phyloP scores from a whole-genome alignment of 2,113 vertebrate genomes.

The Vidua chalybeata region DNA sequence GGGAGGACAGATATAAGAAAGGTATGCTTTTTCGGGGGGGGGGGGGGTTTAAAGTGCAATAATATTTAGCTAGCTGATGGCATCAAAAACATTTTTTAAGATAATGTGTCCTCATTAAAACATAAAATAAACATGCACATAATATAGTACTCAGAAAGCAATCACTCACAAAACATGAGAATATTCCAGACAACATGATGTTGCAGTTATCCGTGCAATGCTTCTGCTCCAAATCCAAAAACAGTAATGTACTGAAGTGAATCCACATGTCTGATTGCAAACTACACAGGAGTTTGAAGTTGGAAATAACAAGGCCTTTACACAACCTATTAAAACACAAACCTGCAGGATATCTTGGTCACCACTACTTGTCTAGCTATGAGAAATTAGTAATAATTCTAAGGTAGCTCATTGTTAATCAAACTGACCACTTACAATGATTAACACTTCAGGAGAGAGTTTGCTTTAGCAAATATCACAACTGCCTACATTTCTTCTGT shows the following conservation, averaged over 20 bases:
- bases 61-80: neutral
- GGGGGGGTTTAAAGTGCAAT: neutral
- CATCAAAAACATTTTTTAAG: neutral
- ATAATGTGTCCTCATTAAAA: neutral
- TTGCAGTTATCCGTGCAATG: neutral
- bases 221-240: neutral
- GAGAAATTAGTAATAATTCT: neutral
- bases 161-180: neutral
- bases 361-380: neutral
- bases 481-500: neutral
- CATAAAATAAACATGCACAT: neutral
- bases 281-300: neutral
- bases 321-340: neutral
- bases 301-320: neutral
- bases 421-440: neutral
- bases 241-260: neutral
- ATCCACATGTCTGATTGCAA: neutral
- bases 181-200: neutral
- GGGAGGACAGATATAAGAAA: neutral
- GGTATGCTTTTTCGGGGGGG: neutral
- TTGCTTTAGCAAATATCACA: neutral
- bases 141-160: neutral
- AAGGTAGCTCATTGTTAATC: neutral
- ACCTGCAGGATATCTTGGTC: neutral
- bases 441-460: fast-evolving